These are phyloP conservation scores for Macquaria australasica DNA, from an alignment of 2,113 vertebrate genomes.

Conservation along the genomic window DNA sequence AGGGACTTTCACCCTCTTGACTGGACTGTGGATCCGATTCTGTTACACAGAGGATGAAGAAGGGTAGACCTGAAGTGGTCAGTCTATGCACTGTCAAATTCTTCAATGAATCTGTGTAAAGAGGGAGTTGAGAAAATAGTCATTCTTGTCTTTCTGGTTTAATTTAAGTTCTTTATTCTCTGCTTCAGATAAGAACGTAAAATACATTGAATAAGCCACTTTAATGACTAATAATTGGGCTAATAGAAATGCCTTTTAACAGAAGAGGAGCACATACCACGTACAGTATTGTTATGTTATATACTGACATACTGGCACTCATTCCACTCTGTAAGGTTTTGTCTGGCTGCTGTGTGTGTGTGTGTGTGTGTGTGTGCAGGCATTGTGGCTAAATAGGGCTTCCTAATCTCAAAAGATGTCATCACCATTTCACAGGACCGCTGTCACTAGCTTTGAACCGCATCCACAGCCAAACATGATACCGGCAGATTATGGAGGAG, in stretches of 20 bases:
- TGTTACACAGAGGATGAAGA: background rate
- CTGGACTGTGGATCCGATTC: slow-evolving; percentile 1
- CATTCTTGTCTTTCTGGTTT: background rate
- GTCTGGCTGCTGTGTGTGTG: background rate
- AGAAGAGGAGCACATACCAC: background rate
- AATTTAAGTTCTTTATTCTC: background rate
- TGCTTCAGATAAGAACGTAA: background rate
- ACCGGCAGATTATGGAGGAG: slow-evolving; percentile 48
- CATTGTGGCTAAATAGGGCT: slow-evolving; percentile 67
- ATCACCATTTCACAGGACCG: slow-evolving; percentile 50
- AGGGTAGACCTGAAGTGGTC: background rate
- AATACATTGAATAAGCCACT: background rate
- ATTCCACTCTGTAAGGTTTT: slow-evolving; percentile 1
- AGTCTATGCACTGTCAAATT: background rate
- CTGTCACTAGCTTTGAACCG: slow-evolving; percentile 45
- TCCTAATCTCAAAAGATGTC: slow-evolving; percentile 75
- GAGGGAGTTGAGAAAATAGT: background rate
- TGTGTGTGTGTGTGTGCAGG: slow-evolving; percentile 18
- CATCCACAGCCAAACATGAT: slow-evolving; percentile 54
- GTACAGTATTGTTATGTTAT: too few relatives aligned
- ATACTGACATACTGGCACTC: background rate
- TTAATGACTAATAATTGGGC: background rate
- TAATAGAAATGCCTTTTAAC: background rate
- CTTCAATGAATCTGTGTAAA: background rate
- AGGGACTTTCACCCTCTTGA: background rate